phyloP scores from a whole-genome alignment of 1,140 invertebrate species.

The Procambarus virginalis region DNA sequence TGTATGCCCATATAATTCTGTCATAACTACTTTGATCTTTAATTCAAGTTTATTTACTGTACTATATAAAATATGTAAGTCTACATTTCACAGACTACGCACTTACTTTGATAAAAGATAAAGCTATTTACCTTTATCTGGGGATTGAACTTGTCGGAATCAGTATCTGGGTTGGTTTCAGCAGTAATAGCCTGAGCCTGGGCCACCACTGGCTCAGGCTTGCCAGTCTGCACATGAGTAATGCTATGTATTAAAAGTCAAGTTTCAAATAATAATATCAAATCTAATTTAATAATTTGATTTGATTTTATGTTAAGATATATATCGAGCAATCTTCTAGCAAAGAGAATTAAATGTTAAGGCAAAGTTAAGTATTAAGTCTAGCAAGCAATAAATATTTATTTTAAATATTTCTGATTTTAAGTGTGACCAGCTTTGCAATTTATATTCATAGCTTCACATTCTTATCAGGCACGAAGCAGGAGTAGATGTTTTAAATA shows the following conservation, averaged over 20 bases:
- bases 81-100: neutral
- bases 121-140: slow-evolving; percentile 72
- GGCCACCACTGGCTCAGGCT: slow-evolving; percentile 83
- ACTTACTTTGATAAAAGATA: neutral
- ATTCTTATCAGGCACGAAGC: too few relatives aligned
- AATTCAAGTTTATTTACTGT: too few relatives aligned
- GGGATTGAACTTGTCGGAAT: slow-evolving; percentile 74
- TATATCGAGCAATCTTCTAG: neutral
- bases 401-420: too few relatives aligned
- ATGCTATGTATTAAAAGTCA: too few relatives aligned
- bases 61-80: neutral
- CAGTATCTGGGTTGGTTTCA: slow-evolving; percentile 71
- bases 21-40: too few relatives aligned
- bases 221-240: slow-evolving; percentile 72
- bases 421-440: too few relatives aligned
- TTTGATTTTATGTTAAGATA: slow-evolving; percentile 5
- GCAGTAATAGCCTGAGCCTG: slow-evolving; percentile 77
- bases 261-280: neutral
- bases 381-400: too few relatives aligned
- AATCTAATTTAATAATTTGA: neutral
- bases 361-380: too few relatives aligned
- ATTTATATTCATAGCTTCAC: too few relatives aligned
- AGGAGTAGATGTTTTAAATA: too few relatives aligned
- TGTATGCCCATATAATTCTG: too few relatives aligned
- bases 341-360: too few relatives aligned